Base-by-base conservation (phyloP, 2,113 vertebrate species). In the Plectropomus leopardus region DNA sequence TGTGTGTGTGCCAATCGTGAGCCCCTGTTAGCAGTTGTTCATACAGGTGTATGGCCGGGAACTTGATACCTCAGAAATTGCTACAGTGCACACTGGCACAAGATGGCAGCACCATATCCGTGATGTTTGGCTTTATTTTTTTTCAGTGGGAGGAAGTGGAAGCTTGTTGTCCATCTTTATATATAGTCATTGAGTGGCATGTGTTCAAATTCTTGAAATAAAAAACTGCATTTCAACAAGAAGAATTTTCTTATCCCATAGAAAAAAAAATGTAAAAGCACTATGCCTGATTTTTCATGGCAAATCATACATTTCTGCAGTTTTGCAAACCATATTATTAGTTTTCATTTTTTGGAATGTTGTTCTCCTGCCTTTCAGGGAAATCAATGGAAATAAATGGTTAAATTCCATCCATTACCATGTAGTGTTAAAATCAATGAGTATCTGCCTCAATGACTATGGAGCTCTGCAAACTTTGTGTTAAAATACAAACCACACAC, bases 271-370 rank as follows among this genome's bases (percentile, higher is more conserved):
- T 36, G 7, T 40, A 9, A 40, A 40, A 10, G 1, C 8, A 40
- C 36, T 40, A 40, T 1, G 11, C 7, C 36, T 40, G 36, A 40
- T 40, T 40, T 40, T 40, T 40, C 36, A 40, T 17, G 30, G 36
- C 42, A 55, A 63, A 36, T 15, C 19, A 34, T 68, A 36, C 32
- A 14, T 34, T 15, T 17, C 15, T 73, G 45, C 51, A 48, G 51
- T n/a, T 82, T 63, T 72, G 32, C 32, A 77, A 80, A 40, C 32
- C 61, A 74, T 74, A 54, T n/a, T 67, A 16, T 40, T 0, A 0
- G 4, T n/a, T 63, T 67, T 72, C 19, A 67, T 63, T 26, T 47
- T 64, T 73, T 44, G 1, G 28, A 34, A 66, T 11, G 1, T 40
- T 47, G 9, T 54, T 34, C 17, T 40, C 17, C 36, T 32, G 3